Base-by-base conservation (phyloP, 2,888 invertebrate genomes). In the Hirtodrosophila duncani region DNA sequence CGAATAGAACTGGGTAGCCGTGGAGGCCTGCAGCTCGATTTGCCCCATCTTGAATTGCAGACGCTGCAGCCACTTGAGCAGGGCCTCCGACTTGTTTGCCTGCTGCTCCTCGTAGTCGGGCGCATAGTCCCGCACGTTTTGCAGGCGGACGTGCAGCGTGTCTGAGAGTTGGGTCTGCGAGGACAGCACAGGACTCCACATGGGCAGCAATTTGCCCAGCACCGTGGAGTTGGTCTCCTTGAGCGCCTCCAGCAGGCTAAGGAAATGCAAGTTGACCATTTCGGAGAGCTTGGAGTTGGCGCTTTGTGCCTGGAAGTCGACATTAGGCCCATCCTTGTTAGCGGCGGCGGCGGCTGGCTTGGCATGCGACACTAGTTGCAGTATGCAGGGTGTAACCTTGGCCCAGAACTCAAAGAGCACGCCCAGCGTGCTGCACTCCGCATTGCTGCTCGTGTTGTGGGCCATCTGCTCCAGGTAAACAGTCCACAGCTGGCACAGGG, bases 41-140 rank as follows among this genome's bases (percentile, higher is more conserved):
- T 99, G 98, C 3, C 97, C 97, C 93, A 99, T 97, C 89, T 98
- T 99, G 85, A 98, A 97, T 85, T 98, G 96, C 56, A 98, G 89
- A 37, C 97, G 90, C 86, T 97, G 96, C 45, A 99, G 89, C 93
- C 98, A 97, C 67, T 94, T 92, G 1, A 92, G 85, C 13, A 93
- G 87, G 14, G 91, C 88, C 1, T 90, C 89, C 53, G 85, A 84
- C 10, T 83, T 81, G 29, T 84, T 78, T 6, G 78, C 77, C 60
- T 88, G 88, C 45, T 85, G 83, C 45, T 86, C 84, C 39, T 84
- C 84, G 23, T 87, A 87, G 7, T 87, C 84, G n/a, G 88, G 88
- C 16, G 92, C 91, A 85, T 93, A 93, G 86, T 96, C 96, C 61
- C 96, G 92, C 69, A 97, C 96, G 63, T 92, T 92, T 83, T 96